Evolutionary conservation across 2,113 vertebrate genomes (phyloP).

Genomic region (Gambusia affinis): DNA sequence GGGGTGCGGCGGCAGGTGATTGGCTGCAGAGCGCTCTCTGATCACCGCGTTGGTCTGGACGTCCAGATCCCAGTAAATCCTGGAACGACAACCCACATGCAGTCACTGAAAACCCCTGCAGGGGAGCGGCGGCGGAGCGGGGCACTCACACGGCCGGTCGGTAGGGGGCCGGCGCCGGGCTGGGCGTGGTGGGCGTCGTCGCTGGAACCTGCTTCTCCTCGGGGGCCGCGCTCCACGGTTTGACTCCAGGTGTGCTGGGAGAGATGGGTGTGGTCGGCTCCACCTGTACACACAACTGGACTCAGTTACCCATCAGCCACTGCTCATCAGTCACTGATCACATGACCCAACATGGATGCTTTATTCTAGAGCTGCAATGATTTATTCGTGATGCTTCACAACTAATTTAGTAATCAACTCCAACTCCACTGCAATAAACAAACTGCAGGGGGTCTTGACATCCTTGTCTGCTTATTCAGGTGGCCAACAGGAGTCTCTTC

Average conservation of each 20-base stretch:
- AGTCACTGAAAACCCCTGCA: not conserved
- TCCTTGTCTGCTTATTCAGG: too few species aligned
- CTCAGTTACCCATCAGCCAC: slow-evolving; percentile 3
- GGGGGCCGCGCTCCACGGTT: slow-evolving; percentile 86
- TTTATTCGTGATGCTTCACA: too few species aligned
- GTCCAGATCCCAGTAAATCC: slow-evolving; percentile 92
- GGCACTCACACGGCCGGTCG: slow-evolving; percentile 89
- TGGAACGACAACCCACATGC: slow-evolving; percentile 7
- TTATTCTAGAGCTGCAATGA: too few species aligned
- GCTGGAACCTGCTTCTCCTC: slow-evolving; percentile 86
- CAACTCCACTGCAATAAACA: too few species aligned
- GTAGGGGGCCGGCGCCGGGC: slow-evolving; percentile 70
- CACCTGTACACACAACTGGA: slow-evolving; percentile 55
- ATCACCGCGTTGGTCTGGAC: slow-evolving; percentile 95
- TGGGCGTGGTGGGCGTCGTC: slow-evolving; percentile 53
- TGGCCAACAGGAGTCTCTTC: too few species aligned
- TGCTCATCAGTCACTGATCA: not conserved
- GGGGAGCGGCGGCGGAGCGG: not conserved
- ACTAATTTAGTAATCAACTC: too few species aligned
- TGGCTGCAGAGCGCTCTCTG: slow-evolving; percentile 83
- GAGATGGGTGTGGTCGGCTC: slow-evolving; percentile 88
- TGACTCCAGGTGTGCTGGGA: slow-evolving; percentile 87
- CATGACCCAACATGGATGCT: not conserved
- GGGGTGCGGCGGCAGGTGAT: slow-evolving; percentile 88
- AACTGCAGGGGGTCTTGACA: too few species aligned